Evolutionary conservation across 2,113 vertebrate species (phyloP).

Genomic region (Falco punctatus): DNA sequence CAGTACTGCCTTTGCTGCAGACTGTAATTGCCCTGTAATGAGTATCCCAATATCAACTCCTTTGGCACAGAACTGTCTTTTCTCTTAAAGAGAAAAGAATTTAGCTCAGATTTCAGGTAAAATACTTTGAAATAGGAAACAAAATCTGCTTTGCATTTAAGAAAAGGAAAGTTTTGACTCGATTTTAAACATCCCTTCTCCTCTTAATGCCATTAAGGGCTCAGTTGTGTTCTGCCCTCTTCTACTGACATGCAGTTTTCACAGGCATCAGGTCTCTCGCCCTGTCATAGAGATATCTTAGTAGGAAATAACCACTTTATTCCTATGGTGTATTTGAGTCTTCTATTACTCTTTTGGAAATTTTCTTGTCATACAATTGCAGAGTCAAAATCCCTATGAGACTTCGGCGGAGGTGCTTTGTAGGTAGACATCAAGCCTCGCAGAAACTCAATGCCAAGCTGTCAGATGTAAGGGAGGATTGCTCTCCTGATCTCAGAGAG

Average conservation of each 20-base stretch:
- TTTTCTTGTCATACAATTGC: not conserved
- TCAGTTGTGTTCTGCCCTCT: not conserved
- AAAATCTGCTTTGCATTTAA: slow-evolving; percentile 8
- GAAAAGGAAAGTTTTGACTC: not conserved
- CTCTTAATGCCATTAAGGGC: not conserved
- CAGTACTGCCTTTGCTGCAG: slow-evolving; percentile 21
- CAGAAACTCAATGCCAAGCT: not conserved
- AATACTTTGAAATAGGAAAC: not conserved
- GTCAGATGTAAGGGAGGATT: not conserved
- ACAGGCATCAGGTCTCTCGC: not conserved
- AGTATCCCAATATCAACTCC: not conserved
- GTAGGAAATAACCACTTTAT: not conserved
- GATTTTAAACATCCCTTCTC: not conserved
- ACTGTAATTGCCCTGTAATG: slow-evolving; percentile 22
- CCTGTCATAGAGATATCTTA: not conserved
- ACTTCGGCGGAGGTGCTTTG: not conserved
- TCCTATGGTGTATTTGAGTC: not conserved
- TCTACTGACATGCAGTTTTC: not conserved
- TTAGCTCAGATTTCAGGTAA: not conserved
- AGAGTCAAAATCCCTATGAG: not conserved
- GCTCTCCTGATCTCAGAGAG: not conserved
- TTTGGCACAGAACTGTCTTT: not conserved
- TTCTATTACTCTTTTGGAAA: not conserved
- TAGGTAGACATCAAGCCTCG: not conserved
- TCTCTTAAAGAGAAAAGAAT: not conserved